These are phyloP conservation scores for Rhagonycha fulva DNA, from an alignment of 2,888 invertebrate genomes.

Conservation along the genomic window DNA sequence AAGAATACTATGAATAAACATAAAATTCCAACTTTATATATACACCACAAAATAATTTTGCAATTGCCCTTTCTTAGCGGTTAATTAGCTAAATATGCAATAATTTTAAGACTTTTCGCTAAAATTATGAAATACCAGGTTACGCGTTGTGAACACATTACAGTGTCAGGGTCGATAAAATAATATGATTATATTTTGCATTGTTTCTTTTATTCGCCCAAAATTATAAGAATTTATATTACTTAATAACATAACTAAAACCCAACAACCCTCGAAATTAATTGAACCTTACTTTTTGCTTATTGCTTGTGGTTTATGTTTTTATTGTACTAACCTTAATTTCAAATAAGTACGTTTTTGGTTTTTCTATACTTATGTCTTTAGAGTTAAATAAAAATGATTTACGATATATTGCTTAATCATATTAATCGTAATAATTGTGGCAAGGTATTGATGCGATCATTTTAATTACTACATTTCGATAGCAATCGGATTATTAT, in stretches of 20 bases:
- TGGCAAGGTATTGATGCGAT: neutral
- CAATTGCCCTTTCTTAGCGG: slow-evolving; percentile 15
- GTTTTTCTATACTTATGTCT: neutral
- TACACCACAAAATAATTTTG: neutral
- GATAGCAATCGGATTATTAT: neutral
- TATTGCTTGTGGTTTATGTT: neutral
- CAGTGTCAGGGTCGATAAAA: slow-evolving; percentile 4
- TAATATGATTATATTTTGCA: neutral
- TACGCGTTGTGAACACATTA: neutral
- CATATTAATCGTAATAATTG: neutral
- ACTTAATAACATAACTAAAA: neutral
- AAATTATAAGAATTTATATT: neutral
- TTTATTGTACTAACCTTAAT: neutral
- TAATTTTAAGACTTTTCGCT: neutral
- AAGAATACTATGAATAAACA: slow-evolving; percentile 5
- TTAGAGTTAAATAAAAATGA: neutral
- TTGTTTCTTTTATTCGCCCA: neutral
- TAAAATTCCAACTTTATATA: slow-evolving; percentile 14
- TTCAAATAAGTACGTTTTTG: neutral
- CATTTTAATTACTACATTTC: neutral
- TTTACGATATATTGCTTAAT: neutral
- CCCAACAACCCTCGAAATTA: neutral
- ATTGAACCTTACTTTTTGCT: neutral
- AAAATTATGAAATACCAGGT: neutral
- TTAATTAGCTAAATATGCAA: slow-evolving; percentile 10